phyloP scores from a whole-genome alignment of 2,888 invertebrate species.

The Aphrophora alni region DNA sequence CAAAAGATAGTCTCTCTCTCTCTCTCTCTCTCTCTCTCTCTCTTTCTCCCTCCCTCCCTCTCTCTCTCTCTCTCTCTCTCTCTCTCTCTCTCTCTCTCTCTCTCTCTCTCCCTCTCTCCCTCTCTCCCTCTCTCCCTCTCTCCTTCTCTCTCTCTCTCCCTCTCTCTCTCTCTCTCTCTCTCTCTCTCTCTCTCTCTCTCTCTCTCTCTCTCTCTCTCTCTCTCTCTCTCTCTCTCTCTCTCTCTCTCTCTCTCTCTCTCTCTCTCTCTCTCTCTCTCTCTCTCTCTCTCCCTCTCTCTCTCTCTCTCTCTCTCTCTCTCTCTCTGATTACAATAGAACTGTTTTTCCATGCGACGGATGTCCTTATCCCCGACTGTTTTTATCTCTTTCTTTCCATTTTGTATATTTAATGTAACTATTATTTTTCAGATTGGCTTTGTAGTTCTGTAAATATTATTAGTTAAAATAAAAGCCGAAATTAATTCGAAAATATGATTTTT shows the following conservation, averaged over 20 bases:
- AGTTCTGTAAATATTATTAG: too few species aligned
- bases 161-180: slow-evolving; percentile 13
- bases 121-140: slow-evolving; percentile 7
- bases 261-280: slow-evolving; percentile 13
- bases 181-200: slow-evolving; percentile 13
- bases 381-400: too few species aligned
- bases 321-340: too few species aligned
- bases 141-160: slow-evolving; percentile 2
- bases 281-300: slow-evolving; percentile 10
- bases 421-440: too few species aligned
- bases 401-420: too few species aligned
- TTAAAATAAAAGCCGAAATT: too few species aligned
- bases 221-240: slow-evolving; percentile 13
- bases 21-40: too few species aligned
- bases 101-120: slow-evolving; percentile 7
- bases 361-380: too few species aligned
- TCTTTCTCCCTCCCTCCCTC: too few species aligned
- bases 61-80: not conserved
- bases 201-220: slow-evolving; percentile 13
- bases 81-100: slow-evolving; percentile 13
- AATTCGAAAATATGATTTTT: too few species aligned
- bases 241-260: slow-evolving; percentile 13
- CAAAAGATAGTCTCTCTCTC: too few species aligned
- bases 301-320: slow-evolving; percentile 13
- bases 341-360: too few species aligned